Evolutionary conservation across 1,140 invertebrate species (phyloP), one percentile per base, ranked within the genome.

Genomic region (Gryon sp.): DNA sequence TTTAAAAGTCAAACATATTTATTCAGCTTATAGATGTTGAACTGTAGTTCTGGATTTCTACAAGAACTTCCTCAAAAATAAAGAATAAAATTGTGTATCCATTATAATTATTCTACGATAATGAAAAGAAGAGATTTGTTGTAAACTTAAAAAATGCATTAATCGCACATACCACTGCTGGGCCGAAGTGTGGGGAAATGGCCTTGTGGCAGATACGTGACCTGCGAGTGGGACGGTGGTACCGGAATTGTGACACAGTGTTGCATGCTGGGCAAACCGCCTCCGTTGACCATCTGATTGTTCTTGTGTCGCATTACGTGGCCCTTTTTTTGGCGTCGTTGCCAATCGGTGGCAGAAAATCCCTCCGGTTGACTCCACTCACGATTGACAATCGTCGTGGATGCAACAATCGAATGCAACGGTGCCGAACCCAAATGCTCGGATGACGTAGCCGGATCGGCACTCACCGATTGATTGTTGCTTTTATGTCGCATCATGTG

Each of bases 181-280:
- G 86, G 87, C 73, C 87, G 82, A 26, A 88, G 76, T 57, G 84
- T 72, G 78, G 88, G 80, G 75, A 90, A 84, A 73, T 90, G 84
- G 38, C 85, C 84, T 16, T 89, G 89, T 24, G 86, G 86, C 16
- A 89, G 46, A 62, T 88, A 89, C 0, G 87, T 70, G 26, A 89
- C 80, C 48, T 84, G 87, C 26, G 87, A 85, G 19, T 86, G 87
- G 12, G 83, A 80, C 4, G 85, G 85, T 14, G 83, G 86, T 2
- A 77, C 75, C 1, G 82, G 81, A 34, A 86, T 87, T 1, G 85
- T 81, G 8, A 87, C 81, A 24, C 80, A 86, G 46, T 80, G 85
- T 36, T 72, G 80, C 70, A 85, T 63, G 45, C 80, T 84, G 4
- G 82, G 82, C 30, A 80, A 69, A 1, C 74, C 81, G 8, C 74